Evolutionary conservation across 2,113 vertebrate species (phyloP).

Genomic region (Opisthocomus hoazin): DNA sequence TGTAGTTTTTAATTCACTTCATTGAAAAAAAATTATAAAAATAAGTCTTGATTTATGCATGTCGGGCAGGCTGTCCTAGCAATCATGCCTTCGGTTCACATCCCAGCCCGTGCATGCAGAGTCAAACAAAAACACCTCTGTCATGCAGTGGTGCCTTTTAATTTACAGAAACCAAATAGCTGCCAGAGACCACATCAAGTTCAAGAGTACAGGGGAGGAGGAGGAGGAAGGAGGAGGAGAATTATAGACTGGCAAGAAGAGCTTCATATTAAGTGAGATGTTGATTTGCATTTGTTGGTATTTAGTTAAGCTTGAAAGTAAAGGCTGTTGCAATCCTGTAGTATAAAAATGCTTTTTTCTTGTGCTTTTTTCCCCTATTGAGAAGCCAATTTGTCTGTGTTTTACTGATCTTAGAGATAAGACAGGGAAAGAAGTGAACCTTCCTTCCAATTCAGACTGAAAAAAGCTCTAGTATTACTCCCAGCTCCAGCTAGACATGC

Average conservation of each 20-base stretch:
- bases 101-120: background rate
- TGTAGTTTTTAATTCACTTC: background rate
- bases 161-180: background rate
- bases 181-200: background rate
- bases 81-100: background rate
- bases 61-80: background rate
- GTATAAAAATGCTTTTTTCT: background rate
- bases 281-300: slow-evolving; percentile 11
- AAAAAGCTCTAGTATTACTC: background rate
- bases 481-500: background rate
- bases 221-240: background rate
- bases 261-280: background rate
- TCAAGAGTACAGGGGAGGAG: background rate
- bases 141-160: background rate
- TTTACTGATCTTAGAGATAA: background rate
- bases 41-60: background rate
- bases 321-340: background rate
- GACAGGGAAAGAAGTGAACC: background rate
- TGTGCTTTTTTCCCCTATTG: background rate
- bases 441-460: background rate
- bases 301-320: background rate
- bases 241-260: background rate
- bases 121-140: background rate
- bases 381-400: slow-evolving; percentile 3
- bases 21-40: background rate